Percentiles rank a stretch among this genome's conserved stretches.
Evolutionary conservation across 92 coral and sea anemone species (phyloP).

Genomic region (Phenganax subtilis): DNA sequence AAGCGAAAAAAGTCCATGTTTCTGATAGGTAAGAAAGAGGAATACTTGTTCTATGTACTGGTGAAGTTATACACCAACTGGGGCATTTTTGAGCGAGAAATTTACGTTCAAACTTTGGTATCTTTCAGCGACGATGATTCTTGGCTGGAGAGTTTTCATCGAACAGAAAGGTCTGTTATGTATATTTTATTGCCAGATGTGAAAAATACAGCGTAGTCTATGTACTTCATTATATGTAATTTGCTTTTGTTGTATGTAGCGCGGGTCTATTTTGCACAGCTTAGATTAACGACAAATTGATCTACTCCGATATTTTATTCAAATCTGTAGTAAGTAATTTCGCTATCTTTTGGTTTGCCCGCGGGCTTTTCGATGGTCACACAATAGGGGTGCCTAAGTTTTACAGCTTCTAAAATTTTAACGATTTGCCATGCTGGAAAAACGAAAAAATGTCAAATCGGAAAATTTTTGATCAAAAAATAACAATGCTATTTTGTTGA

Average conservation of each 20-base stretch:
- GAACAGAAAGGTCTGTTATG: constrained; percentile 30
- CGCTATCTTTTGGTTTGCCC: too few relatives aligned
- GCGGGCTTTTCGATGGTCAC: too few relatives aligned
- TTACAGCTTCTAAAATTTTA: too few relatives aligned
- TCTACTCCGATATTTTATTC: too few relatives aligned
- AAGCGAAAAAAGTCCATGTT: constrained; percentile 53
- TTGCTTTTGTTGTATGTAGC: background rate
- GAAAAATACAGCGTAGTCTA: background rate
- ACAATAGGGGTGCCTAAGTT: too few relatives aligned
- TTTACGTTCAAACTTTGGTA: background rate
- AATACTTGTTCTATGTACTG: background rate
- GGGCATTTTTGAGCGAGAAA: background rate
- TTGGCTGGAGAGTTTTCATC: constrained; percentile 31
- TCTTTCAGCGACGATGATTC: constrained; percentile 27
- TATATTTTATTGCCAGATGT: background rate
- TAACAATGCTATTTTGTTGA: too few relatives aligned
- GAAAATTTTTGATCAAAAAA: too few relatives aligned
- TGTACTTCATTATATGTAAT: background rate
- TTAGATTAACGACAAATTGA: background rate
- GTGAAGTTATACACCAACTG: background rate
- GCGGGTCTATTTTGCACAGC: background rate
- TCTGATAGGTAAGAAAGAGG: constrained; percentile 20
- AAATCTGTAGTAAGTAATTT: too few relatives aligned
- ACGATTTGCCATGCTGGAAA: too few relatives aligned
- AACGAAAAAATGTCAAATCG: too few relatives aligned